Base-by-base conservation (phyloP, 2,113 vertebrate species). In the Toxotes jaculatrix region DNA sequence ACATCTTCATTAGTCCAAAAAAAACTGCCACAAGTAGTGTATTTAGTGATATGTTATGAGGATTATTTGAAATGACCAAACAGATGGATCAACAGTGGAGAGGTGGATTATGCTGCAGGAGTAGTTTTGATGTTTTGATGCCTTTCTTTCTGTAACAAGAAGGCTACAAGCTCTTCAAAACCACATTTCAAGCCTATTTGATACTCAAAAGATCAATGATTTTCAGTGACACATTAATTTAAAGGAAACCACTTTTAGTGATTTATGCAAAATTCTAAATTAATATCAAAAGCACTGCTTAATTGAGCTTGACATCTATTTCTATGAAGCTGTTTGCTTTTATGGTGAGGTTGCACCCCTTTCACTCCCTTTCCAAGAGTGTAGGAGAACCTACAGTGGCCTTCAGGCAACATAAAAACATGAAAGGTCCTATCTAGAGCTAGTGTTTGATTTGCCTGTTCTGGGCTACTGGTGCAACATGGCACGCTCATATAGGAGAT, bases 51-150 rank as follows among this genome's bases (percentile, higher is more conserved):
- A 73, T 53, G 45, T 63, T 69, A 2, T 53, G 59, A 64, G 77
- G 73, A 77, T 80, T 79, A 71, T 51, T 65, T 31, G 7, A 66
- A 70, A 61, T 13, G 42, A 78, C 56, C 45, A 57, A 77, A 40
- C 84, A 71, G 74, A 82, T 86, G 68, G 69, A 51, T 55, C 59
- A 32, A 55, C 64, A 55, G 71, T 16, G 4, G 9, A 74, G 32
- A 64, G 40, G 80, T 65, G 69, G 59, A 79, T 86, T 75, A 75
- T 61, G 36, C n/a, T 65, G 47, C 32, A 32, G 21, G 4, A 67
- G 53, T 27, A 27, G 17, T 59, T 70, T 76, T 53, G 36, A 59
- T 45, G 40, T 64, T 32, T 32, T 65, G 45, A 45, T 69, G 19
- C 3, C 32, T 42, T 74, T 43, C 27, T 80, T 76, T 23, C 2